Evolutionary conservation across 2,113 vertebrate genomes (phyloP).

Genomic region (Toxotes jaculatrix): DNA sequence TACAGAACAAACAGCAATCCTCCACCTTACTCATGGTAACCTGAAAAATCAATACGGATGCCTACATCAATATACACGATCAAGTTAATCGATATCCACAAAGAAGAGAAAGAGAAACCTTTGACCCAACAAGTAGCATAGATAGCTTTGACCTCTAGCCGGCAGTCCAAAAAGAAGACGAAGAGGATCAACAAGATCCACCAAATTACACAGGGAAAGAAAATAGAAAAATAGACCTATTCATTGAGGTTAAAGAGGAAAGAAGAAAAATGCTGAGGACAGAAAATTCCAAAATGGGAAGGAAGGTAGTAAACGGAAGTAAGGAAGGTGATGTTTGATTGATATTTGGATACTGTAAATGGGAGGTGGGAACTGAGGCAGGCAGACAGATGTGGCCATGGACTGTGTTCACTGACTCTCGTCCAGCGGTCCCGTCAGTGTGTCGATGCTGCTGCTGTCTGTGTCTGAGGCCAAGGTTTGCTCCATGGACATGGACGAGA

Average conservation of each 20-base stretch:
- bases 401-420: slow-evolving; percentile 88
- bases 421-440: slow-evolving; percentile 91
- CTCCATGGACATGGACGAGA: slow-evolving; percentile 99
- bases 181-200: slow-evolving; percentile 16
- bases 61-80: slow-evolving; percentile 44
- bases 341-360: slow-evolving; percentile 32
- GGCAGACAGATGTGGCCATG: slow-evolving; percentile 21
- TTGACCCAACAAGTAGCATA: slow-evolving; percentile 23
- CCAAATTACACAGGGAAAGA: slow-evolving; percentile 34
- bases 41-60: slow-evolving; percentile 55
- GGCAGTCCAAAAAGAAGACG: slow-evolving; percentile 32
- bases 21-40: slow-evolving; percentile 22
- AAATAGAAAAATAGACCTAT: slow-evolving; percentile 68
- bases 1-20: slow-evolving; percentile 40
- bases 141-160: slow-evolving; percentile 36
- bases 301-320: slow-evolving; percentile 4
- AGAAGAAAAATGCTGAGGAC: not conserved
- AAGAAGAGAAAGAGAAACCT: slow-evolving; percentile 15
- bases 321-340: slow-evolving; percentile 27
- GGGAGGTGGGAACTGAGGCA: slow-evolving; percentile 14
- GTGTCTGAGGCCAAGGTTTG: slow-evolving; percentile 99
- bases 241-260: slow-evolving; percentile 28
- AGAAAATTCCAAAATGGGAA: not conserved
- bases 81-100: slow-evolving; percentile 50
- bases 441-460: slow-evolving; percentile 98